phyloP scores from a whole-genome alignment of 2,113 vertebrate species.

The Columbina picui region DNA sequence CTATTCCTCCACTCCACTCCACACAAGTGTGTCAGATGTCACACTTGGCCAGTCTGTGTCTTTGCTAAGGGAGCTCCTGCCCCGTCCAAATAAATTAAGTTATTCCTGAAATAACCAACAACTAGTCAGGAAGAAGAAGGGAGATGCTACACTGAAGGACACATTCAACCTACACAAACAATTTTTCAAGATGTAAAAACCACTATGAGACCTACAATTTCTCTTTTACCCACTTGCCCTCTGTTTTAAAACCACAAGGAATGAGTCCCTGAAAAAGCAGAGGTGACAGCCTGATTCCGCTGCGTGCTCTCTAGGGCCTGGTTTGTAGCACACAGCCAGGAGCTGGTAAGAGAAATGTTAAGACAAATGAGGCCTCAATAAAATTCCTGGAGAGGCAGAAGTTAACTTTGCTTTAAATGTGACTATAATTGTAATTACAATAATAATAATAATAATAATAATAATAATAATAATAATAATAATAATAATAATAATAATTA shows the following conservation, averaged over 20 bases:
- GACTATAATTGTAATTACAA: not conserved
- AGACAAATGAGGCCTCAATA: not conserved
- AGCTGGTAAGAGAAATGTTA: not conserved
- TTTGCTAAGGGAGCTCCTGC: not conserved
- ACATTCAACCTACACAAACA: not conserved
- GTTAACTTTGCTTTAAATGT: not conserved
- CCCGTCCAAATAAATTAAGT: not conserved
- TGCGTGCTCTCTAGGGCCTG: not conserved
- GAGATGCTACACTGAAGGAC: not conserved
- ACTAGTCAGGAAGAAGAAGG: not conserved
- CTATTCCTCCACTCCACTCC: not conserved
- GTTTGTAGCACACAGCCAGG: not conserved
- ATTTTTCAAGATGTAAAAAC: not conserved
- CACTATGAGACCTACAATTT: not conserved
- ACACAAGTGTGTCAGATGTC: not conserved
- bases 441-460: too few relatives aligned
- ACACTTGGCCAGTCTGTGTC: rapidly evolving
- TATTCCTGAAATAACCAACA: not conserved
- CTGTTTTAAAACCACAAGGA: not conserved
- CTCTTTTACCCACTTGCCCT: not conserved
- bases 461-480: too few relatives aligned
- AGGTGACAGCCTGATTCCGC: rapidly evolving
- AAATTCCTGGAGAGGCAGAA: not conserved
- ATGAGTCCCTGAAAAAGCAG: not conserved
- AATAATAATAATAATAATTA: too few relatives aligned